Base-by-base conservation (phyloP, 2,113 vertebrate species). In the Globicephala melas region DNA sequence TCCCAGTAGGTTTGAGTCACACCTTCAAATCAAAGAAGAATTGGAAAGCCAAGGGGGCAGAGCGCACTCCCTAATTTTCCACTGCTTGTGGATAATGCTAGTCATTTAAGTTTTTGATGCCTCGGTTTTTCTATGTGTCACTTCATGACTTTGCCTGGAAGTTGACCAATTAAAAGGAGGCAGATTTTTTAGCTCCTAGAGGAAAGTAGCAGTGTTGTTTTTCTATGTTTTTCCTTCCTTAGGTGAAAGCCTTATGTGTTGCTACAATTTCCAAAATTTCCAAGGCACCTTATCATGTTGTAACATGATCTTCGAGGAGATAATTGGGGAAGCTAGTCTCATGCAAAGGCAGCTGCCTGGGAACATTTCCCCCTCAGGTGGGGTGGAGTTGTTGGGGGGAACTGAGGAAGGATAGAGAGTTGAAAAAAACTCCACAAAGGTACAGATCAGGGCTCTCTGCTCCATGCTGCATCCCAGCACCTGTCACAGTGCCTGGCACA, bases 21-120 rank as follows among this genome's bases (percentile, higher is more conserved):
- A 95, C 93, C 74, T 97, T 96, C 60, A 98, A 95, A 95, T 98
- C 82, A 98, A 97, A 96, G 86, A 93, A 95, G 71, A 97, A 97
- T 95, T 97, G 85, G 82, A 97, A 97, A 95, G 89, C 58, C 82
- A 91, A 96, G 89, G 85, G 83, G 86, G 26, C 36, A 91, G 82
- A 94, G 26, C 67, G 92, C 74, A 79, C 93, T 74, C 95, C 10
- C 89, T 97, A 89, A 96, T 97, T 97, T 95, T 80, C 23, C n/a
- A 93, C 89, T 97, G 77, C 76, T 36, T 94, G 53, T 93, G 85
- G 62, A 62, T 77, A 47, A 68, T 73, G 23, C 77, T 94, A 86
- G 62, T 95, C 89, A 95, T 93, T 97, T 97, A 85, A 77, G 62
- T 85, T 95, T 89, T 89, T 77, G 79, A 36, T 96, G 55, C 47